Evolutionary conservation across 2,113 vertebrate species (phyloP), one percentile per base, ranked within the genome.

Genomic region (Microcebus lehilahytsara): DNA sequence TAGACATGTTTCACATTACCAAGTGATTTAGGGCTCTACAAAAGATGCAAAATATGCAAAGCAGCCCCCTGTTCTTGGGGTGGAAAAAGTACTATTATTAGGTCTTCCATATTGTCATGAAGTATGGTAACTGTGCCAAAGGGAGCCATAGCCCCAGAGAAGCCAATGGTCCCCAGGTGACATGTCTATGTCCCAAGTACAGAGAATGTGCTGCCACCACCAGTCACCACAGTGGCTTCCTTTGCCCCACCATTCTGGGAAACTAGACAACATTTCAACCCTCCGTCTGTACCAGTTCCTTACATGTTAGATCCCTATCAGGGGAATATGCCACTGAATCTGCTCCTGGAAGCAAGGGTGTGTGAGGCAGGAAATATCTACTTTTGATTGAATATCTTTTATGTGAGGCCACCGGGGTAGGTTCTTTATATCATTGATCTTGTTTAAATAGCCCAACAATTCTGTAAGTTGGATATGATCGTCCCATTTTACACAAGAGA

Each of bases 1-100:
- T 58, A 94, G 96, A 74, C 78, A 66, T 97, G 97, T 91, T 96
- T 97, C 89, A 87, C 34, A 95, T 96, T 94, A 94, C 89, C 74
- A 93, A 97, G 53, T 94, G 72, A 97, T 94, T 97, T 86, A 94
- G 67, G 67, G 67, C 78, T 80, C 78, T 53, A 83, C 42, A 86
- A 96, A 97, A 85, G 72, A 91, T 49, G n/a, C 2, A 87, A 97
- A 96, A 56, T 69, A 95, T 93, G 83, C 69, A 93, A 89, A 97
- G 69, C 83, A 86, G 91, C 13, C 56, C 86, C 90, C 60, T 75
- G 81, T 22, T 95, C 42, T 40, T 60, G 56, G 72, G 51, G 67
- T 86, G 42, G 87, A 92, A 95, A 95, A 92, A 85, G 79, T 20
- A n/a, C 86, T 95, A 66, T 97, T 86, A 89, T 84, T 94, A 95